phyloP scores from a whole-genome alignment of 2,113 vertebrate species.

The Eudorcas thomsonii region DNA sequence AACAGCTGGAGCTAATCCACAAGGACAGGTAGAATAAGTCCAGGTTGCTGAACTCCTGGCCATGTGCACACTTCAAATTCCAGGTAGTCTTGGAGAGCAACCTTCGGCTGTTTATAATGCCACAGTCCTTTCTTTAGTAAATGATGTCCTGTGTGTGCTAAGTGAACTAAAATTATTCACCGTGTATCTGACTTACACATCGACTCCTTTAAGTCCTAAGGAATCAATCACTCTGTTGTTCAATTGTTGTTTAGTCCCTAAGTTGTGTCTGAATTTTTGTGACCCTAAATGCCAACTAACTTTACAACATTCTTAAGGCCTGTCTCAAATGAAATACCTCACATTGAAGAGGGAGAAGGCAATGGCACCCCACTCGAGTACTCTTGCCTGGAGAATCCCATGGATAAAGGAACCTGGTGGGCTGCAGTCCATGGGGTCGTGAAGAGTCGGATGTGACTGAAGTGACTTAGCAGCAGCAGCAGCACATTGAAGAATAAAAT shows the following conservation, averaged over 20 bases:
- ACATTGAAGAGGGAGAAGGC: no score
- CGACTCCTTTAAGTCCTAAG: neutral
- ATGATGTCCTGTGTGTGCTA: neutral
- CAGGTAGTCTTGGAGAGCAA: neutral
- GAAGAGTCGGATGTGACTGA: no score
- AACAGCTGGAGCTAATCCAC: neutral
- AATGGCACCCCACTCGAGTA: no score
- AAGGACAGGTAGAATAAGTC: neutral
- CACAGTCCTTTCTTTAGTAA: neutral
- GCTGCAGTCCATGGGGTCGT: no score
- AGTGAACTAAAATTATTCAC: neutral
- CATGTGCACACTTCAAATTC: neutral
- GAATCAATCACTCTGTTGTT: neutral
- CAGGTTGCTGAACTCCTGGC: neutral
- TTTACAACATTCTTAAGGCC: neutral
- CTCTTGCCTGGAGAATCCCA: no score
- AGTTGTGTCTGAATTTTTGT: neutral
- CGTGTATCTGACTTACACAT: neutral
- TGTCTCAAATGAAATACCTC: no score
- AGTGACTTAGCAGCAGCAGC: no score
- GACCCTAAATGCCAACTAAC: neutral
- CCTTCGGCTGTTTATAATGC: neutral
- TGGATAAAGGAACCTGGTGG: no score
- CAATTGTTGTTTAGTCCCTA: neutral
- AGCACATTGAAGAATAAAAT: neutral